Evolutionary conservation across 2,797 vertebrate genomes (phyloP).

Genomic region (Coreius guichenoti): DNA sequence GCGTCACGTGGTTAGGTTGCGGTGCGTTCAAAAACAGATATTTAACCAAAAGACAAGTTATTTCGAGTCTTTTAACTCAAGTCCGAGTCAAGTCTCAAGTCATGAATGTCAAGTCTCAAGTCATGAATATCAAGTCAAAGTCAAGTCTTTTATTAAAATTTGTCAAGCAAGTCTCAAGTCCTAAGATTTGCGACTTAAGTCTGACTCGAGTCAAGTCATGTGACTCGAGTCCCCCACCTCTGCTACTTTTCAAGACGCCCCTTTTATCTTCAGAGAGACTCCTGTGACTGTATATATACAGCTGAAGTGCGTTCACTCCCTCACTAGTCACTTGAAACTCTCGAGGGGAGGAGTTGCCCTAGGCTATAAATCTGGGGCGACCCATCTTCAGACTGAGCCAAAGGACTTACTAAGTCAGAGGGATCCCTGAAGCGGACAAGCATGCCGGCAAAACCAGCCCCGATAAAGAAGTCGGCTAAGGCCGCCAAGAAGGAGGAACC

Average conservation of each 20-base stretch:
- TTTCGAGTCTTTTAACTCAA: no score
- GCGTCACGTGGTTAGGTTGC: no score
- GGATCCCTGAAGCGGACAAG: constrained; percentile 66
- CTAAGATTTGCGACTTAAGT: no score
- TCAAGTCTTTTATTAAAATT: no score
- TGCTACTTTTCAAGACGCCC: background rate
- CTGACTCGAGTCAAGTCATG: no score
- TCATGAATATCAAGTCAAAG: no score
- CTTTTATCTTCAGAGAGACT: background rate
- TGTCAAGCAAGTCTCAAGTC: no score
- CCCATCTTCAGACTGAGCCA: constrained; percentile 46
- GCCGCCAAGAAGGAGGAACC: constrained; percentile 69
- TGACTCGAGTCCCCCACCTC: no score
- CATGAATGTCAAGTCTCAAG: no score
- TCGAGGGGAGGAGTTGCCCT: constrained; percentile 67
- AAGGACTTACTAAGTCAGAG: constrained; percentile 70
- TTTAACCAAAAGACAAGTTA: no score
- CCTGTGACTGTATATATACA: background rate
- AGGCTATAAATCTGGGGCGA: constrained; percentile 68
- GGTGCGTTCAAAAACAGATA: no score
- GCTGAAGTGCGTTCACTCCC: constrained; percentile 8
- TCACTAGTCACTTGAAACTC: constrained; percentile 66
- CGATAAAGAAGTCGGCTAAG: constrained; percentile 81
- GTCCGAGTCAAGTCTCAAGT: no score
- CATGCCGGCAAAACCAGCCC: constrained; percentile 86